Evolutionary conservation across 2,888 invertebrate genomes (phyloP).

Genomic region (Leptopilina myrica): DNA sequence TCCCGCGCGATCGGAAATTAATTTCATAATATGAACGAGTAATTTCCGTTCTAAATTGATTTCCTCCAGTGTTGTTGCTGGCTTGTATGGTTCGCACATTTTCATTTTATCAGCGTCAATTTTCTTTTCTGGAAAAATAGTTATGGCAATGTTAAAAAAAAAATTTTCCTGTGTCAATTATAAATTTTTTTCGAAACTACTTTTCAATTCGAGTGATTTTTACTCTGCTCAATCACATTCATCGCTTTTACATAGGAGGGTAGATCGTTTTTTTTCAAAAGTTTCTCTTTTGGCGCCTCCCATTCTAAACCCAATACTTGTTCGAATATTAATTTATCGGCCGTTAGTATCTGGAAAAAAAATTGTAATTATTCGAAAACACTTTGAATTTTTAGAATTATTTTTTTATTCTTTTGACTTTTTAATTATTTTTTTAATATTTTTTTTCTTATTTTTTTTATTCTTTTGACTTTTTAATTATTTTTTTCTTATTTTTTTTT

Average conservation of each 20-base stretch:
- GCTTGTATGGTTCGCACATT: constrained; percentile 56
- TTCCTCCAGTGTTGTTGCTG: constrained; percentile 58
- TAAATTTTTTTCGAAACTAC: constrained; percentile 1
- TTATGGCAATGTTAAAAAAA: background rate
- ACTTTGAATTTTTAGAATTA: background rate
- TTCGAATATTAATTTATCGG: constrained; percentile 81
- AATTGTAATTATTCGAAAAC: background rate
- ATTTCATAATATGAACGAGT: constrained; percentile 81
- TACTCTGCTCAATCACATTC: constrained; percentile 63
- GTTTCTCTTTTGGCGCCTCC: constrained; percentile 76
- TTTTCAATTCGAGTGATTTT: background rate
- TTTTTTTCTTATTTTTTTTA: background rate
- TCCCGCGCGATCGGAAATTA: constrained; percentile 85
- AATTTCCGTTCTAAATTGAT: constrained; percentile 69
- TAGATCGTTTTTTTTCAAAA: constrained; percentile 76
- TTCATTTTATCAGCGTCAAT: constrained; percentile 57
- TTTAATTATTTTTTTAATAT: background rate
- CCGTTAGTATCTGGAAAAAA: constrained; percentile 76
- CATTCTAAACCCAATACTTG: constrained; percentile 81
- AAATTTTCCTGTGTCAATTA: too few relatives aligned
- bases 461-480: background rate
- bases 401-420: background rate
- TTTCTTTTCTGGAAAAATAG: constrained; percentile 61
- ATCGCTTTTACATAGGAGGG: constrained; percentile 75
- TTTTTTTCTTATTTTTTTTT: background rate